Evolutionary conservation across 1,140 invertebrate genomes (phyloP).

Genomic region (Drosophila dunni): DNA sequence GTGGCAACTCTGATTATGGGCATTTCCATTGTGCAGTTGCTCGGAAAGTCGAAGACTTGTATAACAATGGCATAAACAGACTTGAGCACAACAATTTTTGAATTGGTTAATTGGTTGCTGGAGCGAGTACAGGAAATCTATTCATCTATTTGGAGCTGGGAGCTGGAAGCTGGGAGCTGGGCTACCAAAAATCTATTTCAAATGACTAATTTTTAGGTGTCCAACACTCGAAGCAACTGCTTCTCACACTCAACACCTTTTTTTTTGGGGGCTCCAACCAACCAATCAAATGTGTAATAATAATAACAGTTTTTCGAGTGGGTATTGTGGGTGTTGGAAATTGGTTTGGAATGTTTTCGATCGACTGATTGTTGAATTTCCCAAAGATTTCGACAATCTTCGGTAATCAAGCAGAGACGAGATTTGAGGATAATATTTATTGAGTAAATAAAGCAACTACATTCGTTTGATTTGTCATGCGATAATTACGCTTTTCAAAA

Average conservation of each 20-base stretch:
- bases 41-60: not conserved
- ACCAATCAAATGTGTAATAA: slow-evolving; percentile 44
- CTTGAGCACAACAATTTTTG: slow-evolving; percentile 7
- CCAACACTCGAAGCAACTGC: slow-evolving; percentile 39
- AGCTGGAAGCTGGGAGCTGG: not conserved
- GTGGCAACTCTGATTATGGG: slow-evolving; percentile 2
- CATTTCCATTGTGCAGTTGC: not conserved
- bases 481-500: slow-evolving; percentile 80
- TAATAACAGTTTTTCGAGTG: slow-evolving; percentile 36
- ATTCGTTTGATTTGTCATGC: slow-evolving; percentile 71
- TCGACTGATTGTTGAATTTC: slow-evolving; percentile 29
- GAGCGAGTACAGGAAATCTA: slow-evolving; percentile 46
- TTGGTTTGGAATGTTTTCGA: slow-evolving; percentile 11
- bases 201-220: slow-evolving; percentile 50
- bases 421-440: slow-evolving; percentile 47
- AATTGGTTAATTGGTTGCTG: slow-evolving; percentile 36
- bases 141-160: slow-evolving; percentile 12
- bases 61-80: slow-evolving; percentile 1
- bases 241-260: slow-evolving; percentile 19
- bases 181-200: slow-evolving; percentile 23
- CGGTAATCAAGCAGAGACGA: not conserved
- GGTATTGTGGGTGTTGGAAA: slow-evolving; percentile 40
- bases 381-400: slow-evolving; percentile 30
- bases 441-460: slow-evolving; percentile 55
- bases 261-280: not conserved